Evolutionary conservation across 2,797 vertebrate species (phyloP).

Genomic region (Danio kyathit): DNA sequence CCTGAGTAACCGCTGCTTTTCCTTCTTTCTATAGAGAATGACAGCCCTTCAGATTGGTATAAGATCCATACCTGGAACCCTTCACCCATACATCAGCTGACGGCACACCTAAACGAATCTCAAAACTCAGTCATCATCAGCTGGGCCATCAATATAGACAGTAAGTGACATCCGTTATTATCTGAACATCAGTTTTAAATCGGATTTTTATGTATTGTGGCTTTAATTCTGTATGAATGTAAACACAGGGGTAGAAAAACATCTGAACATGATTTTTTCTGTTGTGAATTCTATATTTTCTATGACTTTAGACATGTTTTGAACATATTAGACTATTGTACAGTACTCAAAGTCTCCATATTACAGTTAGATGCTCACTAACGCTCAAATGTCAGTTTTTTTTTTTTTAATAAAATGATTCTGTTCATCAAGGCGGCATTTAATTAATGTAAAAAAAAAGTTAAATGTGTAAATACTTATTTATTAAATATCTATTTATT

Average conservation of each 20-base stretch:
- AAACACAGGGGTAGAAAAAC: background rate
- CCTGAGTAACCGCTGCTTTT: background rate
- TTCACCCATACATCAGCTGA: constrained; percentile 67
- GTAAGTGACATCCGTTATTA: constrained; percentile 65
- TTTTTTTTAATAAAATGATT: too few relatives aligned
- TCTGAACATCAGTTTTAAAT: background rate
- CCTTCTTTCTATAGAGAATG: constrained; percentile 5
- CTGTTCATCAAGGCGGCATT: too few relatives aligned
- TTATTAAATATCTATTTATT: too few relatives aligned
- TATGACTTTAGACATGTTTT: too few relatives aligned
- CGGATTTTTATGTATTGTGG: background rate
- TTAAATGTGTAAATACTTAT: too few relatives aligned
- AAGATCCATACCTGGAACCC: constrained; percentile 18
- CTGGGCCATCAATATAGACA: constrained; percentile 82
- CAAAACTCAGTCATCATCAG: constrained; percentile 73
- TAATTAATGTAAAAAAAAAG: too few relatives aligned
- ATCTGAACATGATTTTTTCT: background rate
- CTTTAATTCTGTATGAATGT: background rate
- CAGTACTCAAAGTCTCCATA: background rate
- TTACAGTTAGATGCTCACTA: background rate
- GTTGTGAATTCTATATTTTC: background rate
- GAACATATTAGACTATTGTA: background rate
- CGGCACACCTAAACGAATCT: background rate
- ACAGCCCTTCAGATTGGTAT: constrained; percentile 44
- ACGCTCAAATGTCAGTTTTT: too few relatives aligned